phyloP scores from a whole-genome alignment of 2,113 vertebrate species.

The Sciurus niger region DNA sequence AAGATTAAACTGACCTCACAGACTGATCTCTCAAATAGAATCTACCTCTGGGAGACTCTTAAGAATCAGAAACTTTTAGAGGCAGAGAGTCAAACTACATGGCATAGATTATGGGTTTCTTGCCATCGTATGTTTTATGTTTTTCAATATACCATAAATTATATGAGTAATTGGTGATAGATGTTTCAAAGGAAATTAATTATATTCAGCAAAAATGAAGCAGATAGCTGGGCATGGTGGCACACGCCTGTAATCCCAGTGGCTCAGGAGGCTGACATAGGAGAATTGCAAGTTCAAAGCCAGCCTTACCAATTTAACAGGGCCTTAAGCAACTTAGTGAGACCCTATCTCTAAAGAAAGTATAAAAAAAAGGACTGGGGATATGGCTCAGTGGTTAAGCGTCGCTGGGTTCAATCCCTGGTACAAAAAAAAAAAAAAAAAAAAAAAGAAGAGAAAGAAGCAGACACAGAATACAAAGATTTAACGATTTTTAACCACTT shows the following conservation, averaged over 20 bases:
- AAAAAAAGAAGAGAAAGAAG: too few relatives aligned
- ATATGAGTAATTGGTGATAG: slow-evolving; percentile 21
- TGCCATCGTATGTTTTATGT: background rate
- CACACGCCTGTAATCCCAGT: too few relatives aligned
- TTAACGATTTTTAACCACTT: background rate
- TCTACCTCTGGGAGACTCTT: background rate
- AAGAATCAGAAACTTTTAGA: background rate
- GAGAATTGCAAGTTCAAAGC: too few relatives aligned
- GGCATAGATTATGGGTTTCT: background rate
- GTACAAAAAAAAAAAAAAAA: too few relatives aligned
- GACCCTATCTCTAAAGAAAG: too few relatives aligned
- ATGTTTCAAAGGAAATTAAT: slow-evolving; percentile 37
- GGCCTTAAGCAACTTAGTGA: too few relatives aligned
- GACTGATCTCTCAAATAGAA: background rate
- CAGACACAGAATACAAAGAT: slow-evolving; percentile 46
- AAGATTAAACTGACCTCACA: slow-evolving; percentile 53
- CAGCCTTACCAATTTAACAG: too few relatives aligned
- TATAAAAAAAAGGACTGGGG: too few relatives aligned
- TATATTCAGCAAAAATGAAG: slow-evolving; percentile 48
- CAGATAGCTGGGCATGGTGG: background rate
- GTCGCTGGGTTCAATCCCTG: too few relatives aligned
- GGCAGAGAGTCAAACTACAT: background rate
- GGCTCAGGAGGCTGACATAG: too few relatives aligned
- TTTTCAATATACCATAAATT: background rate
- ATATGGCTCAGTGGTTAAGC: too few relatives aligned